Evolutionary conservation across 2,113 vertebrate genomes (phyloP).

Genomic region (Elachura formosa): DNA sequence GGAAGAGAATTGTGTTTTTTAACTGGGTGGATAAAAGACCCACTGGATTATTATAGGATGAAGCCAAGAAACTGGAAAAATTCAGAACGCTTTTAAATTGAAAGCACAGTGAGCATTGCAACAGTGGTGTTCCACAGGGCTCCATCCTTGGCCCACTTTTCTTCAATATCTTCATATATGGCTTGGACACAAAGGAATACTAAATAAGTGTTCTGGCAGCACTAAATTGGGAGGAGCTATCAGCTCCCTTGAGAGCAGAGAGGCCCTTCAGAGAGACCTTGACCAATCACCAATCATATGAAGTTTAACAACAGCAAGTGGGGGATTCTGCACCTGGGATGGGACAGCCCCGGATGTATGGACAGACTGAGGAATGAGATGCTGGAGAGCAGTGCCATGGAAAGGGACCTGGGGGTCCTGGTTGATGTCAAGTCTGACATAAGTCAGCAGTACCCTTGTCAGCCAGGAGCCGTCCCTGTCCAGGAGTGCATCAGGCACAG

Average conservation of each 20-base stretch:
- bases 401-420: neutral
- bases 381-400: neutral
- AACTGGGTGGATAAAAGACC: neutral
- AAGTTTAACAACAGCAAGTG: neutral
- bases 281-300: rapidly evolving
- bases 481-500: neutral
- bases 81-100: neutral
- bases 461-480: neutral
- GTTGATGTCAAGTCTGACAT: rapidly evolving
- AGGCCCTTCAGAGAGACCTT: neutral
- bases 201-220: neutral
- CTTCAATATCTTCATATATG: neutral
- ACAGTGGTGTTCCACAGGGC: neutral
- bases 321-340: neutral
- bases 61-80: neutral
- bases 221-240: neutral
- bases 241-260: no score
- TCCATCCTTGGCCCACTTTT: neutral
- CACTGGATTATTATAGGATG: neutral
- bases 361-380: neutral
- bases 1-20: neutral
- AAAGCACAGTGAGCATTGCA: neutral
- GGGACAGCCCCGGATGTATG: rapidly evolving
- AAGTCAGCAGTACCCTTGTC: neutral
- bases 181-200: neutral